Conservation (phyloP, 2,888 invertebrate genomes). For the Halocaridina rubra region DNA sequence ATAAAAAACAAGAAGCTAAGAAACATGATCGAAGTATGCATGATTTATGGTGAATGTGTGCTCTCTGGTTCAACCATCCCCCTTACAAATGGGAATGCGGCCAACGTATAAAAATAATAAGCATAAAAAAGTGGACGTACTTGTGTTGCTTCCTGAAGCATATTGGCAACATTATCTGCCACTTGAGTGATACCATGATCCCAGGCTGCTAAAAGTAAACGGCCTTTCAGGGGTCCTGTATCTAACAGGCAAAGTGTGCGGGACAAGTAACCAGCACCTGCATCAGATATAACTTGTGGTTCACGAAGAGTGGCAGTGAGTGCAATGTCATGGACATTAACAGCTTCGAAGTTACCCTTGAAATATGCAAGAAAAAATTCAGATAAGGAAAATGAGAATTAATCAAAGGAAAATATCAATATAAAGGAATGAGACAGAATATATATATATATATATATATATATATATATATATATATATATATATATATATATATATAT, state of each 20-base stretch:
- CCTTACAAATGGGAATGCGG: no score
- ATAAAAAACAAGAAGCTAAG: no score
- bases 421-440: no score
- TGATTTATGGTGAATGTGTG: no score
- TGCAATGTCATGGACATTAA: slow-evolving; percentile 48
- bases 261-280: slow-evolving; percentile 56
- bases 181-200: slow-evolving; percentile 84
- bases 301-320: slow-evolving; percentile 48
- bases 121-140: slow-evolving; percentile 67
- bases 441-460: no score
- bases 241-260: slow-evolving; percentile 76
- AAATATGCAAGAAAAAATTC: no score
- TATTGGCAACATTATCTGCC: slow-evolving; percentile 83
- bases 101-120: not conserved
- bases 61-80: no score
- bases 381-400: no score
- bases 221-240: slow-evolving; percentile 82
- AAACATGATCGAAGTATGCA: no score
- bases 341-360: slow-evolving; percentile 59
- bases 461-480: no score
- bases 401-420: no score
- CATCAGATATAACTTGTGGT: slow-evolving; percentile 55
- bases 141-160: slow-evolving; percentile 84
- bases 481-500: no score
- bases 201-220: slow-evolving; percentile 89